A percentile compares a stretch with the other conserved stretches of the same genome.
These are phyloP conservation scores for Helicoverpa assulta DNA, from an alignment of 2,888 invertebrate genomes.

Conservation along the genomic window DNA sequence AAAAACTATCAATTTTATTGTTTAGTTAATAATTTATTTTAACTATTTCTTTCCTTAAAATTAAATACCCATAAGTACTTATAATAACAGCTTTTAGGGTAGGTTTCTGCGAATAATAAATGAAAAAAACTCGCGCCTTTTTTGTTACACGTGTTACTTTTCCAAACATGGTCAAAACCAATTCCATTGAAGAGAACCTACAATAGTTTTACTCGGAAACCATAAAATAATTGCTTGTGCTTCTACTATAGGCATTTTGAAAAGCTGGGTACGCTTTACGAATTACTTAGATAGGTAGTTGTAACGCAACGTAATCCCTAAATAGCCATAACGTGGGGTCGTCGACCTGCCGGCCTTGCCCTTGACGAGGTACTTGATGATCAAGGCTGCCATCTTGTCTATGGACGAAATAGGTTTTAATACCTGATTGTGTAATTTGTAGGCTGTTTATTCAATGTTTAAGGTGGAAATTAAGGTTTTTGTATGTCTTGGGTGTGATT, in stretches of 20 bases:
- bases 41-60: background rate
- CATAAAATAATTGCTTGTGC: slow-evolving; percentile 8
- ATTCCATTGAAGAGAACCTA: background rate
- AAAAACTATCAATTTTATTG: slow-evolving; percentile 4
- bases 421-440: slow-evolving; percentile 25
- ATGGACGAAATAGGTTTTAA: background rate
- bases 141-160: background rate
- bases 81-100: no score
- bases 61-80: background rate
- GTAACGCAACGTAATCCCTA: slow-evolving; percentile 72
- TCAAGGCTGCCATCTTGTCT: slow-evolving; percentile 7
- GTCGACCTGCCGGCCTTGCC: slow-evolving; percentile 85
- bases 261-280: slow-evolving; percentile 27
- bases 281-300: slow-evolving; percentile 34
- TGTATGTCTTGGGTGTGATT: no score
- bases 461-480: no score
- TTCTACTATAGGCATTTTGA: slow-evolving; percentile 20
- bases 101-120: no score
- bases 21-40: background rate
- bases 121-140: no score
- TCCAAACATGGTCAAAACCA: background rate
- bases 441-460: background rate
- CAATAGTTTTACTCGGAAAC: background rate
- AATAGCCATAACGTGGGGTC: slow-evolving; percentile 73
- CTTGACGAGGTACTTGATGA: slow-evolving; percentile 69